Percentiles rank a stretch among this genome's conserved stretches.
Conservation (phyloP, 1,140 invertebrate genomes). For the Drusus annulatus region DNA sequence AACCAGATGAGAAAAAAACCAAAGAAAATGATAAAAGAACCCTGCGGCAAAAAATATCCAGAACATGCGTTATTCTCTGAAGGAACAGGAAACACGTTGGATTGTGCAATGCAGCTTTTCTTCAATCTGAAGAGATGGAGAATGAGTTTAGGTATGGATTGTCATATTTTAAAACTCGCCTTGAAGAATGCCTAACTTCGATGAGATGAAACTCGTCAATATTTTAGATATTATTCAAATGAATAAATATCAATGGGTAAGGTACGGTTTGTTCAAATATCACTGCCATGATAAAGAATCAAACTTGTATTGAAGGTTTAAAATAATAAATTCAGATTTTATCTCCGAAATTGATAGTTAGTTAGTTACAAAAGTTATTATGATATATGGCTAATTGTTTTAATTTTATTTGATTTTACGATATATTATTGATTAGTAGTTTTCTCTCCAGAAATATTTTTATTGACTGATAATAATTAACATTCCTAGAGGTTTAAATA, state of each 20-base stretch:
- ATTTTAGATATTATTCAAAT: too few species aligned
- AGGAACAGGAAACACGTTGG: neutral
- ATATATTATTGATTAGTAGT: conserved; percentile 2
- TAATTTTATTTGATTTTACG: neutral
- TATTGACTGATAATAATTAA: conserved; percentile 35
- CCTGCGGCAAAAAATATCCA: conserved; percentile 54
- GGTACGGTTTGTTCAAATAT: neutral
- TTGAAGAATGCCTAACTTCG: too few species aligned
- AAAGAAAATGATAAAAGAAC: conserved; percentile 50
- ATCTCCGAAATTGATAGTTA: neutral
- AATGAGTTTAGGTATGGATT: neutral
- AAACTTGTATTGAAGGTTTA: neutral
- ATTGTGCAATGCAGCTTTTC: conserved; percentile 27
- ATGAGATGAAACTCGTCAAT: too few species aligned
- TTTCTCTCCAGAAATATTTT: conserved; percentile 21
- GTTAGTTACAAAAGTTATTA: neutral
- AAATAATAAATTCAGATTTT: conserved; percentile 8
- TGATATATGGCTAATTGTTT: neutral
- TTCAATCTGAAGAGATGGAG: conserved; percentile 9
- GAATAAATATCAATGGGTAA: too few species aligned
- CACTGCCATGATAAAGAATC: neutral
- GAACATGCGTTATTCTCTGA: conserved; percentile 55
- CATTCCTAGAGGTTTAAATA: conserved; percentile 26
- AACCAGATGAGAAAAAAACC: conserved; percentile 30
- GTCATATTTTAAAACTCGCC: too few species aligned